These are phyloP conservation scores for Leptogaster cylindrica DNA, from an alignment of 2,888 invertebrate species.

Conservation along the genomic window DNA sequence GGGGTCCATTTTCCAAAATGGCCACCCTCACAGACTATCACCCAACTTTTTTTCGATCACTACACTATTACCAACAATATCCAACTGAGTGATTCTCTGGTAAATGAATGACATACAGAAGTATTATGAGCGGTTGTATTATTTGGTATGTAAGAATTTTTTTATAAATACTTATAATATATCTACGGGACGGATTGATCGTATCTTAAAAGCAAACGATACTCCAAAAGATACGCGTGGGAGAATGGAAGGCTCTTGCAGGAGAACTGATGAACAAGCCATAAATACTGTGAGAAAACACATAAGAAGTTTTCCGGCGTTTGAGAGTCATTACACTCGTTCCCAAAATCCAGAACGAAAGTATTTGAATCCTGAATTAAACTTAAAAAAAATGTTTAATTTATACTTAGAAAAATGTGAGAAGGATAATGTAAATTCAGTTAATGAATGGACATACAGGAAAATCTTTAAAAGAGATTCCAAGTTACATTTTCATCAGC, in stretches of 20 bases:
- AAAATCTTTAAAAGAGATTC: conserved; percentile 9
- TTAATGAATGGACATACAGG: conserved; percentile 16
- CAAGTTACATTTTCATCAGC: conserved; percentile 11
- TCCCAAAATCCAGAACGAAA: conserved; percentile 17
- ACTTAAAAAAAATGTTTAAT: conserved; percentile 18
- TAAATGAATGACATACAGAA: no score
- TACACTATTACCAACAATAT: no score
- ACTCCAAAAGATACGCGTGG: neutral
- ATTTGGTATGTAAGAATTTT: neutral
- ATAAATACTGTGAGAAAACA: conserved; percentile 26
- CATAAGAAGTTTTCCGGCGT: conserved; percentile 21
- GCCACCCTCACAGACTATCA: no score
- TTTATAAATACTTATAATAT: conserved; percentile 4
- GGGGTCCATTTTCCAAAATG: no score
- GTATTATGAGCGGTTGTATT: no score
- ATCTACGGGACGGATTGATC: conserved; percentile 2
- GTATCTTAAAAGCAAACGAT: conserved; percentile 2
- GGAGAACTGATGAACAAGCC: neutral
- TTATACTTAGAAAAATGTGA: conserved; percentile 33
- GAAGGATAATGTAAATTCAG: conserved; percentile 11
- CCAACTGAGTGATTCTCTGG: no score
- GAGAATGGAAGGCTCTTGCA: neutral
- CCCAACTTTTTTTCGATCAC: no score
- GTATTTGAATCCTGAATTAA: conserved; percentile 22
- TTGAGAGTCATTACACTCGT: conserved; percentile 12